Conservation (phyloP, 2,113 vertebrate species). For the Himantopus leucocephalus region DNA sequence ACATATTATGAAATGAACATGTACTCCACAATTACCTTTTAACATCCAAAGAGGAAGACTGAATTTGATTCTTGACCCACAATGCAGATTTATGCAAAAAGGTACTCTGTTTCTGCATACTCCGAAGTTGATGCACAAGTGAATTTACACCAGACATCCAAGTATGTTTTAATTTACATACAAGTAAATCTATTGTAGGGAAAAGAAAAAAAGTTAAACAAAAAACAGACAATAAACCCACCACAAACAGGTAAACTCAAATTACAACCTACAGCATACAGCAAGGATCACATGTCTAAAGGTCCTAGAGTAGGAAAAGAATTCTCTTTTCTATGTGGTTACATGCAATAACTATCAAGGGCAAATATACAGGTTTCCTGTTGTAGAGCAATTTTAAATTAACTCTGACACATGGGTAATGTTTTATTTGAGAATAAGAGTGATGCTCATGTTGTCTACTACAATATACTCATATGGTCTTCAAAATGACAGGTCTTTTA, state of each 20-base stretch:
- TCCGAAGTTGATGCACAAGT: slow-evolving; percentile 76
- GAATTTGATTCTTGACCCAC: slow-evolving; percentile 88
- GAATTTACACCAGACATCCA: slow-evolving; percentile 84
- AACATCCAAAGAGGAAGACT: slow-evolving; percentile 77
- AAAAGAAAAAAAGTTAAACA: not conserved
- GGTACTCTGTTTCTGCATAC: slow-evolving; percentile 72
- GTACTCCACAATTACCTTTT: slow-evolving; percentile 78
- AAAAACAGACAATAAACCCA: not conserved
- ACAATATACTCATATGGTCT: fast-evolving
- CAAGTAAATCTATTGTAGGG: slow-evolving; percentile 77
- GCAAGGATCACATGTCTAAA: not conserved
- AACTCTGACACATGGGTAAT: not conserved
- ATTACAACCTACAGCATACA: not conserved
- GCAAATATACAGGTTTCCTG: not conserved
- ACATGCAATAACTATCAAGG: not conserved
- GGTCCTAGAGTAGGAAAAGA: not conserved
- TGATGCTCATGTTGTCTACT: not conserved
- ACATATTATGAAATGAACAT: not conserved
- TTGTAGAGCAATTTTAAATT: not conserved
- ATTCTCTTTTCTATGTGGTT: not conserved
- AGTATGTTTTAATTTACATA: slow-evolving; percentile 85
- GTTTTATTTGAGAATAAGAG: not conserved
- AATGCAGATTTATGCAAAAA: slow-evolving; percentile 83
- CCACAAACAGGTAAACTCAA: not conserved
- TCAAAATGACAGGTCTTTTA: not conserved